Evolutionary conservation across 2,888 invertebrate species (phyloP), one percentile per base, ranked within the genome.

Genomic region (Orthosia gothica): DNA sequence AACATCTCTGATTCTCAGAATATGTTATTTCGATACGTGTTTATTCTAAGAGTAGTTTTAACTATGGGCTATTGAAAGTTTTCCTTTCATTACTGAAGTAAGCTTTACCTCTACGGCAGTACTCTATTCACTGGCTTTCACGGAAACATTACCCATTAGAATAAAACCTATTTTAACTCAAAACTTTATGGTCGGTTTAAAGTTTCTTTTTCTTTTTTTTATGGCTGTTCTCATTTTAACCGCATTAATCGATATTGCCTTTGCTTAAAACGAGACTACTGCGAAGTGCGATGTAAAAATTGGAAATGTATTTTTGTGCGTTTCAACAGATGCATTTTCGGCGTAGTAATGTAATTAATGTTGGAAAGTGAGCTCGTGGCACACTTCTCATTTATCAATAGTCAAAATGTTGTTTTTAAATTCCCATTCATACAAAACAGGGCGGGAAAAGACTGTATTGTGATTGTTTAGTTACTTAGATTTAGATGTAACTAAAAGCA

Each of bases 91-190:
- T 74, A 76, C 58, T 69, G 40, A 40, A 72, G 32, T 55, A 32
- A 68, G 54, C 49, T 71, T 74, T 57, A 49, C 55, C 52, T 63
- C 54, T 50, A 40, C 20, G 50, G 32, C 13, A 40, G 40, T 74
- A 64, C 61, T 74, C 57, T 50, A 71, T 67, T 76, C 52, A 74
- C 59, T 62, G 67, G 45, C 67, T 70, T 79, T 66, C 63, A 74
- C 20, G 54, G 70, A 54, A 87, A 76, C 62, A 82, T 84, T 66
- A 64, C 40, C 74, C 49, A 79, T 85, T 71, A 69, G 64, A 83
- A 67, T 76, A 70, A 81, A 82, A 79, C 70, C 76, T 71, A 73
- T 70, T 76, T 72, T 58, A 70, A 74, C 58, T 67, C 26, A 49
- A 45, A 70, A 76, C 66, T 85, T 85, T 79, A 85, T 50, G 66